These are phyloP conservation scores for Novumbra hubbsi DNA, from an alignment of 2,797 vertebrate genomes.

Conservation along the genomic window DNA sequence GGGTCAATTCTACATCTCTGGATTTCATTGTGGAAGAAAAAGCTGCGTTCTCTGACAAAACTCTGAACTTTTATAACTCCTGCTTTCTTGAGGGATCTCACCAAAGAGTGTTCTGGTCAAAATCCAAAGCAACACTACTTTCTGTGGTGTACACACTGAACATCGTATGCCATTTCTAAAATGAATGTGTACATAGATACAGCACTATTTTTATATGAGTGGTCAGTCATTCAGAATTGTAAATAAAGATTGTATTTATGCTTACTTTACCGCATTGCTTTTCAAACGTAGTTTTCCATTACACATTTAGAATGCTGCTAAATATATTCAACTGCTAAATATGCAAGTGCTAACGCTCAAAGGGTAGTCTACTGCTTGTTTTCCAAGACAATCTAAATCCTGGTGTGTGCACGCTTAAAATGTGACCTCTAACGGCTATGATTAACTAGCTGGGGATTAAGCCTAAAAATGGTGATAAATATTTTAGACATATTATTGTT, in stretches of 20 bases:
- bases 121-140: conserved; percentile 32
- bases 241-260: conserved; percentile 80
- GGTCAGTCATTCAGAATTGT: conserved; percentile 61
- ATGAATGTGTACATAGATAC: conserved; percentile 64
- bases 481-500: no score
- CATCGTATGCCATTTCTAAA: conserved; percentile 53
- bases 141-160: conserved; percentile 22
- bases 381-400: not conserved
- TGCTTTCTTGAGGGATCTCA: conserved; percentile 41
- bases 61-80: conserved; percentile 26
- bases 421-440: no score
- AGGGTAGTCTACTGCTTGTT: not conserved
- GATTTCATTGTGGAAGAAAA: conserved; percentile 25
- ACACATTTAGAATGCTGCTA: not conserved
- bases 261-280: conserved; percentile 41
- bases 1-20: conserved; percentile 35
- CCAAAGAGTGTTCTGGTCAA: conserved; percentile 19
- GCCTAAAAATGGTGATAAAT: no score
- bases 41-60: not conserved
- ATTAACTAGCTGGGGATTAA: no score
- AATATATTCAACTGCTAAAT: not conserved
- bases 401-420: not conserved
- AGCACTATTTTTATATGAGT: conserved; percentile 77
- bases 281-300: not conserved
- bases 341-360: not conserved